Evolutionary conservation across 1,140 invertebrate species (phyloP), one percentile per base, ranked within the genome.

Genomic region (Cyclargus thomasi): DNA sequence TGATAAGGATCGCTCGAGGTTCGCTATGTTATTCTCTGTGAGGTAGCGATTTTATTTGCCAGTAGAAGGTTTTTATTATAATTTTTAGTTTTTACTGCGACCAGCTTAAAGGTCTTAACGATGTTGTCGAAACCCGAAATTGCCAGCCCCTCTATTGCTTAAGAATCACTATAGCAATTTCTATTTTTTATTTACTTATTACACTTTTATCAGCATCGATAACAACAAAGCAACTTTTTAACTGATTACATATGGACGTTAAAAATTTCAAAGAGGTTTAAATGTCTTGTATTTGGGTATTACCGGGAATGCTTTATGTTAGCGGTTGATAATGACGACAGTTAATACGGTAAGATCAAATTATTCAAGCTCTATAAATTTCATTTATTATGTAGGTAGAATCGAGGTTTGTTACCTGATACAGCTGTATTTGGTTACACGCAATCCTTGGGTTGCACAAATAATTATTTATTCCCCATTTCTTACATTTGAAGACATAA

Each of bases 341-440:
- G 53, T 17, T 55, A 55, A 55, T 55, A 59, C 55, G 18, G 55
- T 21, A 59, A 55, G 18, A 59, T 59, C 20, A 21, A 20, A 59
- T 59, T 59, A 59, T 2, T 59, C 55, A 59, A 20, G 55, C 55
- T 59, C 18, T 20, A 21, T 59, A 22, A 65, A 59, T 59, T 20
- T 20, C 11, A 20, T 21, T 18, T 11, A 59, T 59, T 59, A 21
- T 59, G 20, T 74, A 79, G 77, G 78, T n/a, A 74, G 75, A 76
- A 80, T 73, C 71, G 70, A 78, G 78, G 71, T 75, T 80, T 78
- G 78, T 78, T 66, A 87, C 69, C 70, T 65, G 82, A 87, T 68
- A 85, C 81, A 65, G 29, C 18, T 63, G 67, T 78, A 64, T 87
- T 76, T 39, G 70, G 75, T 87, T 84, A 79, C 83, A 87, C 81